A percentile compares a stretch with the other conserved stretches of the same genome.
Conservation (phyloP, 2,888 invertebrate genomes). For the Fragum fragum region DNA sequence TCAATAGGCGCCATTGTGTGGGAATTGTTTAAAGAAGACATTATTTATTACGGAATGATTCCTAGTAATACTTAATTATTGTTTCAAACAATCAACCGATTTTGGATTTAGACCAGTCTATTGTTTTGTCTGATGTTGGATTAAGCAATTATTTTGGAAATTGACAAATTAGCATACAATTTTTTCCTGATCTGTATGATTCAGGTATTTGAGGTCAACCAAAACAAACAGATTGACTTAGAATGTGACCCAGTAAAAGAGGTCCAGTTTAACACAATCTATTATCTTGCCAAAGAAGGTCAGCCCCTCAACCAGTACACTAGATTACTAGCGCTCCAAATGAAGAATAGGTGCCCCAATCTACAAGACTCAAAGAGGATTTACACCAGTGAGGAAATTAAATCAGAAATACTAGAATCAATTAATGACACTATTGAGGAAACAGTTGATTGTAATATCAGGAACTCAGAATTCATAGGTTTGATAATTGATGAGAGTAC, state of each 20-base stretch:
- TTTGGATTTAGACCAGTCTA: no score
- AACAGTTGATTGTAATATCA: not conserved
- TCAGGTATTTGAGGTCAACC: conserved; percentile 20
- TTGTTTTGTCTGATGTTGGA: no score
- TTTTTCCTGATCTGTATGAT: not conserved
- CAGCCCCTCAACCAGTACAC: conserved; percentile 32
- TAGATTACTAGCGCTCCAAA: conserved; percentile 18
- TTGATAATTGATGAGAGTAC: conserved; percentile 51
- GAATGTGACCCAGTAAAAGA: conserved; percentile 38
- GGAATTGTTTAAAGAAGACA: not conserved
- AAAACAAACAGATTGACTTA: not conserved
- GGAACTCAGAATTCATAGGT: conserved; percentile 31
- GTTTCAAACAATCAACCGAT: no score
- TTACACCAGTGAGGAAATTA: conserved; percentile 37
- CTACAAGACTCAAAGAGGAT: conserved; percentile 39
- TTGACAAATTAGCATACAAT: no score
- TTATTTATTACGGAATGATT: no score
- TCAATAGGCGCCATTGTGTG: not conserved
- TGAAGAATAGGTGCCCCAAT: conserved; percentile 48
- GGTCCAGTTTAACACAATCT: conserved; percentile 36
- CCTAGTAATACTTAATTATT: no score
- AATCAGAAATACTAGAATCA: conserved; percentile 27
- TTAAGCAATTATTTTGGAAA: no score
- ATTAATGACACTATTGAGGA: conserved; percentile 21
- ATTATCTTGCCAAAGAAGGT: conserved; percentile 39